Evolutionary conservation across 2,113 vertebrate species (phyloP).

Genomic region (Laterallus jamaicensis): DNA sequence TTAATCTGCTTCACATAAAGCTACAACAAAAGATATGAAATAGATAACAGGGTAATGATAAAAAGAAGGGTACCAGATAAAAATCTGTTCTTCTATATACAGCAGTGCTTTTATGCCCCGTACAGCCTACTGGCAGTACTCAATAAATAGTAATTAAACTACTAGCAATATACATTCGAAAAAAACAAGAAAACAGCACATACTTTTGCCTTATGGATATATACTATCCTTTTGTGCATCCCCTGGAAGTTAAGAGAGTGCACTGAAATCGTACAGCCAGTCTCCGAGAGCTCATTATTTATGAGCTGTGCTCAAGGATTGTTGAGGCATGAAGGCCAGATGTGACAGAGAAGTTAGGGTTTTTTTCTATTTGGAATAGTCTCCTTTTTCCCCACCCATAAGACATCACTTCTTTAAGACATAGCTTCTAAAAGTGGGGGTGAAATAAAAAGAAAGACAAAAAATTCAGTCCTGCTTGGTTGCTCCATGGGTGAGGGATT

Average conservation of each 20-base stretch:
- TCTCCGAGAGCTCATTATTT: neutral
- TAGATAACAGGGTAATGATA: neutral
- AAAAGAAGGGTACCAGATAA: neutral
- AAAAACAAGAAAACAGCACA: neutral
- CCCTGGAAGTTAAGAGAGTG: slow-evolving; percentile 1
- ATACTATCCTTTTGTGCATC: neutral
- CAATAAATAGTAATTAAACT: slow-evolving; percentile 13
- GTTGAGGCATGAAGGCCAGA: slow-evolving; percentile 25
- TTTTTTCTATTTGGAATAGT: neutral
- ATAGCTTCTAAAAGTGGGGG: neutral
- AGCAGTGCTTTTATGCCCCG: neutral
- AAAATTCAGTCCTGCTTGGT: neutral
- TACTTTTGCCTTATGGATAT: slow-evolving; percentile 6
- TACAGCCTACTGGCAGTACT: neutral
- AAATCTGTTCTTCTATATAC: neutral
- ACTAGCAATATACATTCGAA: neutral
- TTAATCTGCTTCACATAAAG: neutral
- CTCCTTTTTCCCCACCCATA: neutral
- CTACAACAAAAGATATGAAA: neutral
- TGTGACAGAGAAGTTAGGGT: neutral
- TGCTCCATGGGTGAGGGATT: neutral
- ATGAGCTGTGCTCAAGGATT: neutral
- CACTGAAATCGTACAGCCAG: neutral
- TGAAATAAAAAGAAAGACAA: neutral
- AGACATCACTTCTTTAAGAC: neutral